phyloP scores from a whole-genome alignment of 2,888 invertebrate species.

The Drosophila antonietae region DNA sequence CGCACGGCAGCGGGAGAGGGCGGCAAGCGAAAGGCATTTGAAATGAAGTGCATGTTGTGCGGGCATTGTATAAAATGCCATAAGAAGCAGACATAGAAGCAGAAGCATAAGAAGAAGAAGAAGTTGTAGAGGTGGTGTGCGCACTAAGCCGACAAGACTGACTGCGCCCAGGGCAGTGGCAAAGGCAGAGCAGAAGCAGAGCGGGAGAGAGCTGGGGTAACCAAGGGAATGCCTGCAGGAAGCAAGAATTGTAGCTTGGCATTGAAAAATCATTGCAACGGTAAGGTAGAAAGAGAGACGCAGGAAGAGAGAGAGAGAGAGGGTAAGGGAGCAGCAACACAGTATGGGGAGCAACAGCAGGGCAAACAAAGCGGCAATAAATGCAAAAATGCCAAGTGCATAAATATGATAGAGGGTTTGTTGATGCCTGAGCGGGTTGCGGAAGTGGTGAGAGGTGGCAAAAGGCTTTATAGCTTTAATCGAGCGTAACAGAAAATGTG shows the following conservation, averaged over 20 bases:
- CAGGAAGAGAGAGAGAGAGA: too few species aligned
- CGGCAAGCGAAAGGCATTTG: slow-evolving; percentile 62
- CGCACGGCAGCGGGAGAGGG: neutral
- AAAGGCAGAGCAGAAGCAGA: neutral
- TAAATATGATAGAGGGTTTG: slow-evolving; percentile 55
- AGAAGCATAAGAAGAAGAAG: neutral
- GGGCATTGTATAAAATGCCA: slow-evolving; percentile 44
- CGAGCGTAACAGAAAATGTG: slow-evolving; percentile 58
- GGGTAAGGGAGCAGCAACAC: neutral
- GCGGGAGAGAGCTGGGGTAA: neutral
- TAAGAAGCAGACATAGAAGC: slow-evolving; percentile 3
- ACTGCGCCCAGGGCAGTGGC: slow-evolving; percentile 38
- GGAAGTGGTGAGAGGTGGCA: slow-evolving; percentile 11
- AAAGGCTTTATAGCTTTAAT: slow-evolving; percentile 69
- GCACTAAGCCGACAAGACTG: slow-evolving; percentile 73
- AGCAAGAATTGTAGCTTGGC: slow-evolving; percentile 58
- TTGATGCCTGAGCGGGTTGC: slow-evolving; percentile 1
- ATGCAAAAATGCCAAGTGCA: slow-evolving; percentile 74
- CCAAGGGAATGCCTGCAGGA: slow-evolving; percentile 45
- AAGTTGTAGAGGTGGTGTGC: slow-evolving; percentile 21
- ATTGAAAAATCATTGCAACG: slow-evolving; percentile 71
- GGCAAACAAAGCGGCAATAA: slow-evolving; percentile 60
- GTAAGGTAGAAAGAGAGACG: neutral
- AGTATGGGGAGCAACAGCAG: slow-evolving; percentile 17
- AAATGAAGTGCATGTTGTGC: slow-evolving; percentile 73